Base-by-base conservation (phyloP, 2,113 vertebrate genomes). In the Dendropsophus ebraccatus region DNA sequence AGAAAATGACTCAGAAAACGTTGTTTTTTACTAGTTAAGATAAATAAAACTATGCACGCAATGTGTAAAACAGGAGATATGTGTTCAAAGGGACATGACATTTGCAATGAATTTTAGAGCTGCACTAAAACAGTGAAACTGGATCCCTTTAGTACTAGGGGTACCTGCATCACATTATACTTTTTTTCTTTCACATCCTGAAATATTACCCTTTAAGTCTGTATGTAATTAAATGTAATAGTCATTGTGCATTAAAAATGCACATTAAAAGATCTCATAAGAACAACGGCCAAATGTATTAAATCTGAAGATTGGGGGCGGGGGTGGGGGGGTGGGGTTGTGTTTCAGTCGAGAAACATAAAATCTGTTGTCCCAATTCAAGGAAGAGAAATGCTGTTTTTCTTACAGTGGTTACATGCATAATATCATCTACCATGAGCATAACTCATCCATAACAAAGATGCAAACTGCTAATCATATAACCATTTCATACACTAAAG, bases 191-290 rank as follows among this genome's bases (percentile, higher is more conserved):
- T 52, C 28, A 86, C 62, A 86, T 86, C 62, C 84, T 86, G 84
- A 86, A 86, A 86, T 47, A 72, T 84, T 72, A 80, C 62, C 65
- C 65, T 58, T 70, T 58, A 19, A 76, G 65, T 72, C 75, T 86
- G 76, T 23, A 58, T 70, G 78, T 52, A 86, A 80, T 86, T 86
- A 80, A 72, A 72, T 69, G 35, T 80, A 73, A 56, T 80, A 81
- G 69, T 58, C 65, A 73, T 58, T 80, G 65, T 85, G 41, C 41
- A 84, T 76, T 69, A 85, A 49, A 58, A 60, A 84, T 65, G 19
- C 74, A 85, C 73, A 67, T 77, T 52, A 74, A 73, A 83, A 75
- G 23, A 74, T 10, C 69, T 32, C 37, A 58, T 73, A 75, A 56
- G 41, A 62, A 35, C 49, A 80, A 32, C 16, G 56, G 76, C 62